Base-by-base conservation (phyloP, 2,797 vertebrate genomes). In the Lepus townsendii region DNA sequence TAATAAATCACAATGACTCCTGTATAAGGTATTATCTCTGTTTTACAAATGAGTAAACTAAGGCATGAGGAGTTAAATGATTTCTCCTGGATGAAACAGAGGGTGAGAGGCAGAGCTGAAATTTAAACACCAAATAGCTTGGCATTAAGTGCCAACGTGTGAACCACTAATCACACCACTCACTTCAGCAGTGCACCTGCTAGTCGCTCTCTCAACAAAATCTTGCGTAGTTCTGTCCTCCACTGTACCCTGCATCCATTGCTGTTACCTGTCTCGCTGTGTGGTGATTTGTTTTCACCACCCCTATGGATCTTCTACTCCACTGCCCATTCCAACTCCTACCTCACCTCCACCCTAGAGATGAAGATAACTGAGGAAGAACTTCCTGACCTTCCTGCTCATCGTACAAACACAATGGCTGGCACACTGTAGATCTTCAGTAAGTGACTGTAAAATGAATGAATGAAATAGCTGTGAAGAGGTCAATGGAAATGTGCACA, bases 51-150 rank as follows among this genome's bases (percentile, higher is more conserved):
- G 66, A 88, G 35, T 66, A 86, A 66, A 66, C 35, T 60, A 35
- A 90, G 52, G n/a, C 26, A 78, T 16, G 72, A 78, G 52, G 47
- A 60, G 50, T 63, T 52, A 79, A 68, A 9, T 79, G 20, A 91
- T 90, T 88, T 91, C 22, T 27, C 57, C 75, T 66, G 2, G 42
- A 83, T 95, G 20, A 90, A 85, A 95, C 13, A 76, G 13, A 82
- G 72, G 35, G 8, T 84, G 88, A 94, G 35, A 3, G 38, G n/a
- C 27, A 71, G 35, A 91, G 30, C 19, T 10, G 16, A 12, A 26
- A 50, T 84, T 91, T 79, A 71, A 94, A 84, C 10, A 57, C 20
- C 60, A 83, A 71, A 72, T 22, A 62, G 35, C 7, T 47, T 24
- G n/a, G 19, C 38, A 83, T 68, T 66, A 73, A 77, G 88, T 60